Conservation (phyloP, 2,888 invertebrate species). For the Agonopterix alstromeriana region DNA sequence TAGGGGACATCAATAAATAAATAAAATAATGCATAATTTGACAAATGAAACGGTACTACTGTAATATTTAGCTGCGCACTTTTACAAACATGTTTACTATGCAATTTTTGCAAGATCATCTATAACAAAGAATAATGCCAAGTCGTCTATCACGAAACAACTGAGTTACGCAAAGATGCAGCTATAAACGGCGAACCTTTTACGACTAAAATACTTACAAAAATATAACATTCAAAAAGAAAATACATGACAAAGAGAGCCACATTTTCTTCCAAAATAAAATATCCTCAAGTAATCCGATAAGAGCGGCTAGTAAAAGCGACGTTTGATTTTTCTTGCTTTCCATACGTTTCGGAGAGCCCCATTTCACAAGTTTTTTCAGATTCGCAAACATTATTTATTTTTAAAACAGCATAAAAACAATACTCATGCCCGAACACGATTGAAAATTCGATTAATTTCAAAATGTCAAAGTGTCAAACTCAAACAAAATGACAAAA, state of each 20-base stretch:
- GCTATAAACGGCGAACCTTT: neutral
- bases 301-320: slow-evolving; percentile 38
- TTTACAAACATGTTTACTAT: too few species aligned
- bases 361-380: slow-evolving; percentile 48
- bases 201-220: slow-evolving; percentile 42
- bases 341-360: slow-evolving; percentile 32
- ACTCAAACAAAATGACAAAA: too few species aligned
- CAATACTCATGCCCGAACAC: too few species aligned
- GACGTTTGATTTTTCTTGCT: slow-evolving; percentile 36
- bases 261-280: slow-evolving; percentile 63
- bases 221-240: slow-evolving; percentile 43
- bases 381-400: slow-evolving; percentile 42
- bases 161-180: neutral
- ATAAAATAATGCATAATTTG: too few species aligned
- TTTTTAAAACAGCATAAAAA: too few species aligned
- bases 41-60: too few species aligned
- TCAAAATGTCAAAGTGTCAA: too few species aligned
- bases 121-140: too few species aligned
- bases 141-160: neutral
- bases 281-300: slow-evolving; percentile 58
- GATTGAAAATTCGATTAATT: too few species aligned
- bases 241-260: slow-evolving; percentile 50
- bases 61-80: too few species aligned
- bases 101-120: too few species aligned
- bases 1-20: too few species aligned